Percentiles rank a stretch among this genome's conserved stretches.
Conservation (phyloP, 1,140 invertebrate species). For the Homarus americanus region DNA sequence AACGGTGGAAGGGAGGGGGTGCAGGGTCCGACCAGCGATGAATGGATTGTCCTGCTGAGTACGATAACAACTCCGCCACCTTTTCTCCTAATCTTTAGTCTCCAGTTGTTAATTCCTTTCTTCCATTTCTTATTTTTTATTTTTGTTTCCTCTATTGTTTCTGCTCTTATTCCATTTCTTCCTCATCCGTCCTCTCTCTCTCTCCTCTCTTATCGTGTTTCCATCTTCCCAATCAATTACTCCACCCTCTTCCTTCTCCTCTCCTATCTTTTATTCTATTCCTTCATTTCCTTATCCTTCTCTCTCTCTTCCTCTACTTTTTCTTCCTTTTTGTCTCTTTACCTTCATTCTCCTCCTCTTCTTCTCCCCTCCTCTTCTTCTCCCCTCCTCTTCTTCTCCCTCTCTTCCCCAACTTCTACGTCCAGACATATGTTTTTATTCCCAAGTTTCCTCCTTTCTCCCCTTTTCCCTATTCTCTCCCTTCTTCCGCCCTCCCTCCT, state of each 20-base stretch:
- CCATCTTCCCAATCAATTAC: neutral
- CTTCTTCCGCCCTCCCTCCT: too few relatives aligned
- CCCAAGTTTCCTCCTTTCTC: too few relatives aligned
- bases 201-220: too few relatives aligned
- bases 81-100: neutral
- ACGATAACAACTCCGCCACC: neutral
- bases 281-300: too few relatives aligned
- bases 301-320: neutral
- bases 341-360: constrained; percentile 9
- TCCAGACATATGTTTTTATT: neutral
- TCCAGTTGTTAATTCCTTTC: neutral
- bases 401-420: constrained; percentile 5
- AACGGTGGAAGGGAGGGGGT: neutral
- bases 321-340: too few relatives aligned
- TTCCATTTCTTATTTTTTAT: too few relatives aligned
- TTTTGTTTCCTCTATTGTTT: too few relatives aligned
- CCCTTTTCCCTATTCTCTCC: too few relatives aligned
- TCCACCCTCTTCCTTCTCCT: neutral
- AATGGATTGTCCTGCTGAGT: neutral
- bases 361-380: constrained; percentile 8
- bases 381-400: constrained; percentile 8
- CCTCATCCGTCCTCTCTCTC: too few relatives aligned
- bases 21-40: neutral
- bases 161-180: too few relatives aligned
- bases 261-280: neutral